Percentiles rank a stretch among this genome's conserved stretches.
Conservation (phyloP, 1,140 invertebrate species). For the Archivesica marissinica region DNA sequence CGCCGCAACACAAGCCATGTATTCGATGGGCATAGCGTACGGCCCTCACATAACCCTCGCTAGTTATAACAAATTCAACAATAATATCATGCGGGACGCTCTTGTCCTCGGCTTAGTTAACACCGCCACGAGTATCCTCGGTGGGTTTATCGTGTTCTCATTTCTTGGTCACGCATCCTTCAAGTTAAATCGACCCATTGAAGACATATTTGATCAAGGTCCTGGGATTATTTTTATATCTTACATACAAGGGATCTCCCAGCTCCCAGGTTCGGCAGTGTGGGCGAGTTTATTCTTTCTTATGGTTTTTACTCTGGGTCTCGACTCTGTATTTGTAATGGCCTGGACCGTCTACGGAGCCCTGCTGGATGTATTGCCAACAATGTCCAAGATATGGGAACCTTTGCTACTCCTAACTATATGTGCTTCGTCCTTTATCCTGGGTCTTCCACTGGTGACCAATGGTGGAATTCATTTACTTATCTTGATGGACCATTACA, state of each 20-base stretch:
- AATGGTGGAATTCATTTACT: conserved; percentile 34
- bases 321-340: conserved; percentile 18
- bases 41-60: background rate
- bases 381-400: background rate
- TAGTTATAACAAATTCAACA: conserved; percentile 30
- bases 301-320: conserved; percentile 27
- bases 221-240: conserved; percentile 22
- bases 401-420: background rate
- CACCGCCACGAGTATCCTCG: conserved; percentile 20
- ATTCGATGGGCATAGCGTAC: conserved; percentile 1
- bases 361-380: background rate
- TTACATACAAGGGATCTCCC: conserved; percentile 13
- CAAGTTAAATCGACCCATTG: background rate
- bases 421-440: background rate
- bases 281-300: conserved; percentile 21
- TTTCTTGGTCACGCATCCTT: conserved; percentile 17
- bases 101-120: conserved; percentile 7
- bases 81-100: background rate
- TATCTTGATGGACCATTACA: background rate
- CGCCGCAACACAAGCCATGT: conserved; percentile 23
- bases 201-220: background rate
- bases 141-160: conserved; percentile 22
- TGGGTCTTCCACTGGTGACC: conserved; percentile 8
- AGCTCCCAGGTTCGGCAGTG: background rate
- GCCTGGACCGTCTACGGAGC: background rate